These are phyloP conservation scores for Melitaea athalia DNA, from an alignment of 2,888 invertebrate species.

Conservation along the genomic window DNA sequence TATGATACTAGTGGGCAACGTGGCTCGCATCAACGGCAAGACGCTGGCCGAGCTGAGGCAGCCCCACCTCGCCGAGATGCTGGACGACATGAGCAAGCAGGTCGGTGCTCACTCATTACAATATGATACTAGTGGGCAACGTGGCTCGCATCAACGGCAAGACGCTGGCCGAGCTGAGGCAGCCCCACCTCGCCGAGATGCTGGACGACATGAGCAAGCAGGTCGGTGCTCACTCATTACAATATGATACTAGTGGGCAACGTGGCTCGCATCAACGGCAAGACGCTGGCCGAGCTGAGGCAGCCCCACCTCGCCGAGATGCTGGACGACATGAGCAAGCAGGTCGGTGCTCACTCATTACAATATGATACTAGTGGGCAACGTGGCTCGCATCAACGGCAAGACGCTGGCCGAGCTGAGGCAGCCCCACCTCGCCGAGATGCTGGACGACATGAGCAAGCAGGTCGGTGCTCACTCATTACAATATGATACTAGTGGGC, in stretches of 20 bases:
- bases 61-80: slow-evolving; percentile 67
- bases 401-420: slow-evolving; percentile 66
- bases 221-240: slow-evolving; percentile 38
- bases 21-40: slow-evolving; percentile 67
- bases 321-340: slow-evolving; percentile 68
- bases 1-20: slow-evolving; percentile 75
- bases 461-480: slow-evolving; percentile 43
- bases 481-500: too few species aligned
- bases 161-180: slow-evolving; percentile 63
- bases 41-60: slow-evolving; percentile 64
- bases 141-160: slow-evolving; percentile 68
- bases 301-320: slow-evolving; percentile 69
- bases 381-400: slow-evolving; percentile 66
- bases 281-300: slow-evolving; percentile 63
- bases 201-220: slow-evolving; percentile 68
- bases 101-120: slow-evolving; percentile 35
- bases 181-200: slow-evolving; percentile 69
- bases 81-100: slow-evolving; percentile 68
- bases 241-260: too few species aligned
- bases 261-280: slow-evolving; percentile 66
- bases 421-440: slow-evolving; percentile 66
- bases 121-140: slow-evolving; percentile 75
- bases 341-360: slow-evolving; percentile 42
- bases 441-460: slow-evolving; percentile 70
- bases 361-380: too few species aligned